These are phyloP conservation scores for Labeo catla DNA, from an alignment of 2,113 vertebrate genomes.

Conservation along the genomic window DNA sequence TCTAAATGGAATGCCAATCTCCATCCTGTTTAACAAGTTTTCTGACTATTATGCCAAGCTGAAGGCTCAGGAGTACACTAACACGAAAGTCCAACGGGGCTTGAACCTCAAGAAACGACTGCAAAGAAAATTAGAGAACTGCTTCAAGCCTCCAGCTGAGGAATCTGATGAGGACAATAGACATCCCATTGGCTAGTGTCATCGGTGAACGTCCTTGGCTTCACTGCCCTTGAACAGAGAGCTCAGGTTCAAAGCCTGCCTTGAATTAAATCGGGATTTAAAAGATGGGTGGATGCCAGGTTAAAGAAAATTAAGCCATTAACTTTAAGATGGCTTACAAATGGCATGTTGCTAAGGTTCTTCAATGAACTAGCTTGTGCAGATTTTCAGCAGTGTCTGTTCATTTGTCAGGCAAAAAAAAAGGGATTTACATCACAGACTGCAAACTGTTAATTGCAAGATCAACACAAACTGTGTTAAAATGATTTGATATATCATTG, in stretches of 20 bases:
- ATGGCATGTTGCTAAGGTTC: conserved; percentile 48
- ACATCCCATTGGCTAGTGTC: conserved; percentile 54
- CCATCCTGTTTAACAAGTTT: conserved; percentile 86
- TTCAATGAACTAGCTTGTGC: conserved; percentile 35
- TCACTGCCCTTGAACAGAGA: not conserved
- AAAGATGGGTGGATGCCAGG: conserved; percentile 34
- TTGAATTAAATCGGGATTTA: conserved; percentile 18
- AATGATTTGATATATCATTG: not conserved
- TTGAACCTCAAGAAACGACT: conserved; percentile 75
- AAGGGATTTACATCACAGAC: not conserved
- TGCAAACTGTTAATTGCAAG: not conserved
- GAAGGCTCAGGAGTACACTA: conserved; percentile 81
- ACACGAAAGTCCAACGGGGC: conserved; percentile 71
- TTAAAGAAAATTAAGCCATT: conserved; percentile 62
- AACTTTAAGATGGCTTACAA: conserved; percentile 59
- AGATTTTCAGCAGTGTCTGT: not conserved
- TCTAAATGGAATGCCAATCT: conserved; percentile 90
- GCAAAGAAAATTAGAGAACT: conserved; percentile 68
- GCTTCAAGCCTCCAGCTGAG: conserved; percentile 58
- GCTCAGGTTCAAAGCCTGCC: not conserved
- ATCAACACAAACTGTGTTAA: not conserved
- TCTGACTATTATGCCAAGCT: conserved; percentile 83
- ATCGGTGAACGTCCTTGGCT: conserved; percentile 7
- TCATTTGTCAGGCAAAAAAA: not conserved
- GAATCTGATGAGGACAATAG: conserved; percentile 66